These are phyloP conservation scores for Noctuana brunneofusca DNA, from an alignment of 2,888 invertebrate genomes.

Conservation along the genomic window DNA sequence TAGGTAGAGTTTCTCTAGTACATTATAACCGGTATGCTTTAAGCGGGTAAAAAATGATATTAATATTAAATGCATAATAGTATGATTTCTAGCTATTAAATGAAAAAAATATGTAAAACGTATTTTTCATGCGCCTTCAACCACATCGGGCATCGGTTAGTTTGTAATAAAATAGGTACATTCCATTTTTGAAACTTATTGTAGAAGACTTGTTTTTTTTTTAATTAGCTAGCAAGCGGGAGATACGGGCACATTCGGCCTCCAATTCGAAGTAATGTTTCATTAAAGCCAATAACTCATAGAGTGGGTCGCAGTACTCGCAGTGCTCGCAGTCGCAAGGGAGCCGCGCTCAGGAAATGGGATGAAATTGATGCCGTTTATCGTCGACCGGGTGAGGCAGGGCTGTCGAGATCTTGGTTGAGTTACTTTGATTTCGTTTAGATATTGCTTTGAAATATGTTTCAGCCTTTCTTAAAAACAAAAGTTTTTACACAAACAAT, in stretches of 20 bases:
- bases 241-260: slow-evolving; percentile 55
- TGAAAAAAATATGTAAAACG: no score
- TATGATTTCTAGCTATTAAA: no score
- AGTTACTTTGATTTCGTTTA: neutral
- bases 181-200: no score
- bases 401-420: slow-evolving; percentile 41
- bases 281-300: slow-evolving; percentile 68
- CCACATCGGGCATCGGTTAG: no score
- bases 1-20: neutral
- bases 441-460: neutral
- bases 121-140: no score
- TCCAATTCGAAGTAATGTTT: slow-evolving; percentile 59
- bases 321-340: slow-evolving; percentile 44
- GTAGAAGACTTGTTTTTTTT: neutral
- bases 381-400: slow-evolving; percentile 45
- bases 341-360: slow-evolving; percentile 72
- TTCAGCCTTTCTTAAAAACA: neutral
- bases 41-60: no score
- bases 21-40: no score
- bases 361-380: slow-evolving; percentile 75
- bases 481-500: no score
- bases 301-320: slow-evolving; percentile 54
- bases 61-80: no score
- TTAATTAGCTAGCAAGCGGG: slow-evolving; percentile 29
- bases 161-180: no score